Evolutionary conservation across 2,888 invertebrate genomes (phyloP), one percentile per base, ranked within the genome.

Genomic region (Ormyrus labotus): DNA sequence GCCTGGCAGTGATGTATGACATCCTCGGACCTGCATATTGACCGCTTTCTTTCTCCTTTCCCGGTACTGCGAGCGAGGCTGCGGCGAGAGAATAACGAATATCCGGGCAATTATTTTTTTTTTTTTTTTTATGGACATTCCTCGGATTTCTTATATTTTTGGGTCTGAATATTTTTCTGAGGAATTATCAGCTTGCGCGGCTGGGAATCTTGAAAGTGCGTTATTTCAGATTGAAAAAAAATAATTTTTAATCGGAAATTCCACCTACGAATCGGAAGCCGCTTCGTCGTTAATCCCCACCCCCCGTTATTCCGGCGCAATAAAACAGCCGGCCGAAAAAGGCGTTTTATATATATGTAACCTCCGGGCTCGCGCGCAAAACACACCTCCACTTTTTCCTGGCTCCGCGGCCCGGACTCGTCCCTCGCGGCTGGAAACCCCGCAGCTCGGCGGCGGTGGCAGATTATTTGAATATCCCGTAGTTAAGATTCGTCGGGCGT

Each of bases 401-500:
- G 34, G 3, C 48, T 55, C 45, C 11, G 8, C 9, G 9, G 6
- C 13, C 45, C 11, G 45, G 45, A n/a, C 55, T 53, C 51, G 34
- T 34, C 19, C 53, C 51, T 0, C 61, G 61, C 63, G 34, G 19
- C 9, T 5, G 6, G 6, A 5, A 9, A 50, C 34, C n/a, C 57
- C 67, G 57, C 55, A 48, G 19, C 63, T 47, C 45, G 9, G 13
- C 13, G 34, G n/a, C n/a, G 13, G 11, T 47, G 55, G 72, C 34
- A 68, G 68, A 78, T 78, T 72, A 76, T 82, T 82, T 82, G 81
- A 86, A 89, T 88, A 90, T 78, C 48, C 61, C 68, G 63, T 76
- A 76, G 64, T 81, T 90, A 89, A 89, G 87, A 90, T 90, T 90
- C 90, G 85, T 85, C 86, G 83, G 86, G 87, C 90, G 89, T 90